A percentile compares a stretch with the other conserved stretches of the same genome.
Conservation (phyloP, 2,113 vertebrate genomes). For the Cacatua alba region DNA sequence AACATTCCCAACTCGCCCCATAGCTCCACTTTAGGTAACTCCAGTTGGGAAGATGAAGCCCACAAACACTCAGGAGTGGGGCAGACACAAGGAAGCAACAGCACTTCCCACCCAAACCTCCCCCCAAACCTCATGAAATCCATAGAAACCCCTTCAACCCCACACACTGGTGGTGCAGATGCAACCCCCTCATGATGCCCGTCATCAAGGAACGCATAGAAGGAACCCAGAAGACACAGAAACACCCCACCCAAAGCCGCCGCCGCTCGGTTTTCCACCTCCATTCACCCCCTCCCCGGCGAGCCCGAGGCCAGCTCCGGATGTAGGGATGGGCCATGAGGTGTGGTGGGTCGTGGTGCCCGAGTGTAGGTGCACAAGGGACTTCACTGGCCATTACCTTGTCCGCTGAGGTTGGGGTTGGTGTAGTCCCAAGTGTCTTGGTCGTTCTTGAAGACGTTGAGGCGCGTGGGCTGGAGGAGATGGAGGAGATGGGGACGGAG, state of each 20-base stretch:
- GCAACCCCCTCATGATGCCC: background rate
- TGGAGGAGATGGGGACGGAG: no score
- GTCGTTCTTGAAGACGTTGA: constrained; percentile 98
- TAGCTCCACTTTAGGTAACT: no score
- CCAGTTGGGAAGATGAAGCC: no score
- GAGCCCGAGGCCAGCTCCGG: background rate
- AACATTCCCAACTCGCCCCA: no score
- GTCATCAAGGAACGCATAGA: background rate
- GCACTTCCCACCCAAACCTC: no score
- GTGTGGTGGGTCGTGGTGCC: background rate
- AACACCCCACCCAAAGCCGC: no score
- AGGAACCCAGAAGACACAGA: background rate
- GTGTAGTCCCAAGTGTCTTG: constrained; percentile 98
- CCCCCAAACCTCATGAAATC: no score
- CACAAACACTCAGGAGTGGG: no score
- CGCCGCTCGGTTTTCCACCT: background rate
- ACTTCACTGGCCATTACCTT: constrained; percentile 88
- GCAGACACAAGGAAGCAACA: no score
- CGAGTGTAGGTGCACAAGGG: background rate
- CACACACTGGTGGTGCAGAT: no score
- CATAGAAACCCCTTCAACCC: no score
- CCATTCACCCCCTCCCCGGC: background rate
- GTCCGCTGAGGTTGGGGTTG: constrained; percentile 91
- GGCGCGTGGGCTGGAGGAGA: constrained; percentile 85
- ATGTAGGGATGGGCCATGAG: background rate